Evolutionary conservation across 2,888 invertebrate genomes (phyloP).

Genomic region (Pogonocherus hispidulus): DNA sequence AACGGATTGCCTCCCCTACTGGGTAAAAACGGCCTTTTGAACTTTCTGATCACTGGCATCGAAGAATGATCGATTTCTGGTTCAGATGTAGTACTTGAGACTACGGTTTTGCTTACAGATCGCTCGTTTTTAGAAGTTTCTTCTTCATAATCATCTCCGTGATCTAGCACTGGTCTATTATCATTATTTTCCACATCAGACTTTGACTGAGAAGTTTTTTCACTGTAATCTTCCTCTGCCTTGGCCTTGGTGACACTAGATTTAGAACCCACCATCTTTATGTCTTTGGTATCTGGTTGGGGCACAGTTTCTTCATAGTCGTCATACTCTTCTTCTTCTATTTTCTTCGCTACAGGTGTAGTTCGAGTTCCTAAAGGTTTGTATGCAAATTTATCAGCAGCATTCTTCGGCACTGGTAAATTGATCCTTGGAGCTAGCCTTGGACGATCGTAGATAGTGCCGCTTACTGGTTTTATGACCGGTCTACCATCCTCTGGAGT

Average conservation of each 20-base stretch:
- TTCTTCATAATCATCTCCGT: conserved; percentile 72
- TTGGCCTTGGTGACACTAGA: neutral
- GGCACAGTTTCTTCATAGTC: conserved; percentile 70
- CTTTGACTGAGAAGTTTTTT: neutral
- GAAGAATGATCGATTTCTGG: conserved; percentile 49
- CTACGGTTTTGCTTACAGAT: conserved; percentile 62
- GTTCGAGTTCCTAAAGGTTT: conserved; percentile 70
- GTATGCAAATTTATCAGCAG: conserved; percentile 81
- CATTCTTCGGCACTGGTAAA: conserved; percentile 83
- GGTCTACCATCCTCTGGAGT: conserved; percentile 53
- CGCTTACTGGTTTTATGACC: conserved; percentile 76
- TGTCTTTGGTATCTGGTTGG: conserved; percentile 36
- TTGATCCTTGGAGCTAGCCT: conserved; percentile 84
- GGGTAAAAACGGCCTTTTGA: conserved; percentile 85
- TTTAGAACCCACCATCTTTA: neutral
- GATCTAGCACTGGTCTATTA: neutral
- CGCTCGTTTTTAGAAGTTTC: conserved; percentile 59
- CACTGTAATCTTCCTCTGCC: neutral
- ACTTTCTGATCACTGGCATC: conserved; percentile 75
- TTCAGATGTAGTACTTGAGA: conserved; percentile 45
- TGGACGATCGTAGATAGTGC: conserved; percentile 81
- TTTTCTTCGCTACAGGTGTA: conserved; percentile 36
- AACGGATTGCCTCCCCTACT: conserved; percentile 86
- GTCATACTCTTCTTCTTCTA: conserved; percentile 70
- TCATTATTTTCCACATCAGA: neutral